Conservation (phyloP, 2,113 vertebrate genomes). For the Tautogolabrus adspersus region DNA sequence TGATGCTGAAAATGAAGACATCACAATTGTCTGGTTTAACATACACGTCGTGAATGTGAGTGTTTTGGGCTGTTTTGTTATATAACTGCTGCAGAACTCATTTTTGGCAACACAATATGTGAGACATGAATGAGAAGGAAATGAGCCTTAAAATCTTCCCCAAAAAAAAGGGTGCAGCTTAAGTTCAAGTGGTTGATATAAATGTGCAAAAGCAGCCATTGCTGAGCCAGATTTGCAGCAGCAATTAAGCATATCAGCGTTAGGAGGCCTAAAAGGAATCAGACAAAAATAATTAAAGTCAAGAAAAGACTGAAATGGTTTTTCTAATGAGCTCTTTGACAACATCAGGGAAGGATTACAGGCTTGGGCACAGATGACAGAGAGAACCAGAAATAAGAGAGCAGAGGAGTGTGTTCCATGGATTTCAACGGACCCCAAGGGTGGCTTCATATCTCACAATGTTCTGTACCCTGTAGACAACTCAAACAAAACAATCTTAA, state of each 20-base stretch:
- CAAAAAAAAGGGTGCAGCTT: constrained; percentile 32
- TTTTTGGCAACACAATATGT: constrained; percentile 48
- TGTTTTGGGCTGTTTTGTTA: constrained; percentile 12
- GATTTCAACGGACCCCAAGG: constrained; percentile 18
- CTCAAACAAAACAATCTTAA: constrained; percentile 10
- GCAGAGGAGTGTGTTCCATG: not conserved
- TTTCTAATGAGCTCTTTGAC: constrained; percentile 28
- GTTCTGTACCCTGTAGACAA: constrained; percentile 20
- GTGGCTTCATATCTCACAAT: constrained; percentile 5
- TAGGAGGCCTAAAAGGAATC: constrained; percentile 54
- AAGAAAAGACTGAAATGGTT: constrained; percentile 20
- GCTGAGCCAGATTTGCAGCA: constrained; percentile 2
- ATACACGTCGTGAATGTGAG: constrained; percentile 9
- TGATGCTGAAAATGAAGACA: not conserved
- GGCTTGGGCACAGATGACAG: not conserved
- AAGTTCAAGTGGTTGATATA: constrained; percentile 43
- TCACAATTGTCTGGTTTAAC: not conserved
- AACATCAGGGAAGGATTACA: constrained; percentile 18
- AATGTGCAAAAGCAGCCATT: constrained; percentile 51
- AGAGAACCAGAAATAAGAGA: constrained; percentile 26
- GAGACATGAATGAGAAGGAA: constrained; percentile 52
- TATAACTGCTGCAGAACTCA: constrained; percentile 3
- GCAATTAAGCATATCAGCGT: constrained; percentile 51
- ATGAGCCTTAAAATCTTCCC: constrained; percentile 45
- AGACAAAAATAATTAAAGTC: constrained; percentile 50